phyloP scores from a whole-genome alignment of 1,140 invertebrate species.

The Procambarus clarkii region DNA sequence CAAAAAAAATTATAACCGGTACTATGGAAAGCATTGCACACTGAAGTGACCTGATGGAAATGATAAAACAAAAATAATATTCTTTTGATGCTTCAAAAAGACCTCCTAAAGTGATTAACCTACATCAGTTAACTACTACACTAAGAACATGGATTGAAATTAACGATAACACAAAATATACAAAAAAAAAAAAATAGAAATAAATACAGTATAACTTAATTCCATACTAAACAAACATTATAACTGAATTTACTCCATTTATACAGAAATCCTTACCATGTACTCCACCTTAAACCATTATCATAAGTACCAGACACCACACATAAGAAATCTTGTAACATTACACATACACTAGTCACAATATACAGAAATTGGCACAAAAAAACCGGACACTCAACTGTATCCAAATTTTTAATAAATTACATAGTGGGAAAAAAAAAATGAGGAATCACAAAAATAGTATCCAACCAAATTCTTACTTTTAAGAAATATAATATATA shows the following conservation, averaged over 20 bases:
- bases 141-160: conserved; percentile 41
- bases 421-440: conserved; percentile 61
- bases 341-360: conserved; percentile 69
- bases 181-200: conserved; percentile 20
- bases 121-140: conserved; percentile 40
- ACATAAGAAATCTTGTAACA: conserved; percentile 66
- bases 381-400: conserved; percentile 45
- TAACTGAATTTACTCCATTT: conserved; percentile 37
- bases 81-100: conserved; percentile 63
- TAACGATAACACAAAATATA: conserved; percentile 46
- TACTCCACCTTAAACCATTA: conserved; percentile 67
- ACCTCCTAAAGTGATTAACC: conserved; percentile 57
- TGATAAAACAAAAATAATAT: neutral
- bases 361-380: conserved; percentile 71
- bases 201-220: conserved; percentile 65
- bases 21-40: conserved; percentile 61
- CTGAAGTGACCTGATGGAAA: conserved; percentile 14
- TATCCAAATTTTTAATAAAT: conserved; percentile 65
- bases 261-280: conserved; percentile 67
- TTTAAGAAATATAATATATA: conserved; percentile 61
- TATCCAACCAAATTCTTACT: conserved; percentile 60
- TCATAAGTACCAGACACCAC: conserved; percentile 70
- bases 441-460: conserved; percentile 69
- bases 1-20: conserved; percentile 37
- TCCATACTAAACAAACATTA: conserved; percentile 57